These are phyloP conservation scores for Rousettus madagascariensis DNA, from an alignment of 2,797 vertebrate species.

Conservation along the genomic window DNA sequence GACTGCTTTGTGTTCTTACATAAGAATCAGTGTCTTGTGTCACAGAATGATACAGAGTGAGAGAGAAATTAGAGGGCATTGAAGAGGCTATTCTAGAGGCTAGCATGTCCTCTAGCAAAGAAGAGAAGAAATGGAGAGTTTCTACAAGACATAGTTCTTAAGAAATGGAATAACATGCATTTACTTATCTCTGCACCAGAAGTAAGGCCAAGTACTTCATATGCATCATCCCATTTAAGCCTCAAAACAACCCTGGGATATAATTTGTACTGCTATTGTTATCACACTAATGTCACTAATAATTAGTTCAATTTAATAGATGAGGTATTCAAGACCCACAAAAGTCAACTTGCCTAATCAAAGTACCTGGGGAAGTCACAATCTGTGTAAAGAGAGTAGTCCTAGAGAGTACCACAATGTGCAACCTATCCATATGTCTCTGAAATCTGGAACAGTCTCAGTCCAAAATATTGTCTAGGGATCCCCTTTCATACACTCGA, in stretches of 20 bases:
- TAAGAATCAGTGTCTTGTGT: neutral
- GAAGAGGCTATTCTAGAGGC: neutral
- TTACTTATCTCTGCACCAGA: neutral
- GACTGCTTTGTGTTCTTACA: neutral
- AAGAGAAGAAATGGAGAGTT: neutral
- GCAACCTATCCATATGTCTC: neutral
- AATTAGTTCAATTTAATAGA: neutral
- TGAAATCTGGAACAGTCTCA: neutral
- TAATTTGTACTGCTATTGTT: neutral
- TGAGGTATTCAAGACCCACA: neutral
- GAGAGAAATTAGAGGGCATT: neutral
- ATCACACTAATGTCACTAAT: neutral
- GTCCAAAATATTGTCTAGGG: neutral
- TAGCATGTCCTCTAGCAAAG: neutral
- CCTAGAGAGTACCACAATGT: neutral
- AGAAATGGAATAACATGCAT: neutral
- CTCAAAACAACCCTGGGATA: neutral
- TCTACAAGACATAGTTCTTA: neutral
- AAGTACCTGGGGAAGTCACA: neutral
- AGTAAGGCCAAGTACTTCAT: neutral
- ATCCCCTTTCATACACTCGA: neutral
- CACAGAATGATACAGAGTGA: neutral
- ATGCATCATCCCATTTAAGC: neutral
- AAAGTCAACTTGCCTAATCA: neutral
- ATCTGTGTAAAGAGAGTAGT: neutral